Conservation (phyloP, 2,888 invertebrate species). For the Neoitamus cyanurus region DNA sequence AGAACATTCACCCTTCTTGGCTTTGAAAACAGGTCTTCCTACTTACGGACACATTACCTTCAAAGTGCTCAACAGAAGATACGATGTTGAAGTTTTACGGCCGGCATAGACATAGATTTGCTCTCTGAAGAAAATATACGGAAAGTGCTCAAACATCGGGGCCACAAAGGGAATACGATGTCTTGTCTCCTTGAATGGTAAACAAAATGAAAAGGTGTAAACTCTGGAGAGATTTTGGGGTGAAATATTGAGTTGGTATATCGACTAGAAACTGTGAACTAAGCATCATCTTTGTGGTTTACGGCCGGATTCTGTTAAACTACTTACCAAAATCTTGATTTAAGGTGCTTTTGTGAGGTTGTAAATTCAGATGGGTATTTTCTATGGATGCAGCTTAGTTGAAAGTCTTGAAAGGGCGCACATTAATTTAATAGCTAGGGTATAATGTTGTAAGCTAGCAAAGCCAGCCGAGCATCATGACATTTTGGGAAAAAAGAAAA, state of each 20-base stretch:
- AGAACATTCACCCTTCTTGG: no score
- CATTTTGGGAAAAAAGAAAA: no score
- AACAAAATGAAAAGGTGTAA: not conserved
- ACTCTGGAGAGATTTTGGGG: not conserved
- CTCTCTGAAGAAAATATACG: not conserved
- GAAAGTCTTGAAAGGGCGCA: no score
- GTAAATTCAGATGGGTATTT: not conserved
- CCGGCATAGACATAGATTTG: not conserved
- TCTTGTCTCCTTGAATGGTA: not conserved
- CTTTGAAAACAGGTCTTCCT: not conserved
- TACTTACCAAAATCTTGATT: not conserved
- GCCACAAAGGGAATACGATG: not conserved
- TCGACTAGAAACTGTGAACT: not conserved
- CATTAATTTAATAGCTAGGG: no score
- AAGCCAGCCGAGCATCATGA: no score
- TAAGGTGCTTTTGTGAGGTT: not conserved
- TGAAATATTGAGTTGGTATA: not conserved
- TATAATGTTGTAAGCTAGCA: no score
- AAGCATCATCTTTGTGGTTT: not conserved
- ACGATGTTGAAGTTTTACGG: not conserved
- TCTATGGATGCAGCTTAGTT: not conserved
- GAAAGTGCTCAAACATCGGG: not conserved
- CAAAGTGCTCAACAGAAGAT: not conserved
- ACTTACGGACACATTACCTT: not conserved
- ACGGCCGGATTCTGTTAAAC: not conserved